Percentiles rank a stretch among this genome's conserved stretches.
These are phyloP conservation scores for Chironomus riparius DNA, from an alignment of 2,888 invertebrate species.

Conservation along the genomic window DNA sequence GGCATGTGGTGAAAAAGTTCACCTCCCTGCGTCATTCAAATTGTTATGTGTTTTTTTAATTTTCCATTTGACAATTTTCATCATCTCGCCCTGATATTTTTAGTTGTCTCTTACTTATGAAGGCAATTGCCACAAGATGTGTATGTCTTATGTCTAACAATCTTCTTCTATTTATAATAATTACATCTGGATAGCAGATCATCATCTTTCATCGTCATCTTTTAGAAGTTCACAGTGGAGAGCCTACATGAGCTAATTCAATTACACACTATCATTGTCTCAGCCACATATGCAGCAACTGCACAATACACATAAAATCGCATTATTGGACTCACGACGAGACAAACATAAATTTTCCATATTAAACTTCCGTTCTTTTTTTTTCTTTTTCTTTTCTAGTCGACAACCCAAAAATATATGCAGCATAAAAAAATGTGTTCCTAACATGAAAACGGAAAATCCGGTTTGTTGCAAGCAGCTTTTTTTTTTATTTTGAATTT, in stretches of 20 bases:
- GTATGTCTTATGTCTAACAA: slow-evolving; percentile 8
- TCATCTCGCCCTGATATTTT: slow-evolving; percentile 8
- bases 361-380: not conserved
- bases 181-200: slow-evolving; percentile 23
- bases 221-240: not conserved
- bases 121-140: not conserved
- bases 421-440: not conserved
- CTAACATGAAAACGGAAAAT: slow-evolving; percentile 17
- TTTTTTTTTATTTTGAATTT: not conserved
- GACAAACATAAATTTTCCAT: not conserved
- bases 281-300: not conserved
- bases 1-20: slow-evolving; percentile 22
- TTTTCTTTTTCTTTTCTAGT: no score
- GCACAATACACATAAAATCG: not conserved
- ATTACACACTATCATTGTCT: not conserved
- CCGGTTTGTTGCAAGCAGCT: not conserved
- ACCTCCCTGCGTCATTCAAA: slow-evolving; percentile 18
- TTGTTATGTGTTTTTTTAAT: not conserved
- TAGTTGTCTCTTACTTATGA: not conserved
- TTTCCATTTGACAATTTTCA: slow-evolving; percentile 10
- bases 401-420: no score
- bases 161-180: slow-evolving; percentile 13
- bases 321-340: not conserved
- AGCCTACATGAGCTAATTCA: not conserved
- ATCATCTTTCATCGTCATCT: not conserved